Evolutionary conservation across 2,113 vertebrate species (phyloP).

Genomic region (Speoplatyrhinus poulsoni): DNA sequence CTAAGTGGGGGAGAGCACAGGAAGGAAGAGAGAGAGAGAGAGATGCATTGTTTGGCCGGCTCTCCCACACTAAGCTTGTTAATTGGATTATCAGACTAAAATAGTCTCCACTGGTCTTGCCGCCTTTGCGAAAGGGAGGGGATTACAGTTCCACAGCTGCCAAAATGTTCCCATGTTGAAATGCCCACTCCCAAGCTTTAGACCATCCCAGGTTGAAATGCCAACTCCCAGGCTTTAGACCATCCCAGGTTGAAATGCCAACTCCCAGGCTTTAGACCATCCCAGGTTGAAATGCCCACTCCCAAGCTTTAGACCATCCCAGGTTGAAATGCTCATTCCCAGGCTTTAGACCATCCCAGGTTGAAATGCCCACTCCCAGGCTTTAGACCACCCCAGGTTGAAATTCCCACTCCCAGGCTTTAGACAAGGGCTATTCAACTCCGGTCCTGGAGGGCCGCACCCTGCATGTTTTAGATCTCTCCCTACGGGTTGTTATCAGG

Average conservation of each 20-base stretch:
- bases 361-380: constrained; percentile 6
- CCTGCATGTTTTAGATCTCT: too few species aligned
- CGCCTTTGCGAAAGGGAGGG: constrained; percentile 63
- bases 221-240: neutral
- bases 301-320: neutral
- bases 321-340: constrained; percentile 6
- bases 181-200: constrained; percentile 44
- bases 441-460: too few species aligned
- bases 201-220: constrained; percentile 10
- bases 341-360: neutral
- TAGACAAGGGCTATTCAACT: too few species aligned
- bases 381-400: neutral
- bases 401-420: constrained; percentile 1
- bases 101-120: constrained; percentile 70
- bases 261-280: neutral
- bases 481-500: too few species aligned
- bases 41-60: constrained; percentile 58
- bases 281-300: constrained; percentile 6
- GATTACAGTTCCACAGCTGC: constrained; percentile 72
- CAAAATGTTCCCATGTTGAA: constrained; percentile 62
- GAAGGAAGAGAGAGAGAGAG: constrained; percentile 45
- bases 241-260: constrained; percentile 2
- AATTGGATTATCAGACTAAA: constrained; percentile 82
- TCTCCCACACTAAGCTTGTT: constrained; percentile 71
- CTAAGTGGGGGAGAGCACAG: constrained; percentile 56